A percentile compares a stretch with the other conserved stretches of the same genome.
phyloP scores from a whole-genome alignment of 2,113 vertebrate species.

The Rhinopomastus cyanomelas region DNA sequence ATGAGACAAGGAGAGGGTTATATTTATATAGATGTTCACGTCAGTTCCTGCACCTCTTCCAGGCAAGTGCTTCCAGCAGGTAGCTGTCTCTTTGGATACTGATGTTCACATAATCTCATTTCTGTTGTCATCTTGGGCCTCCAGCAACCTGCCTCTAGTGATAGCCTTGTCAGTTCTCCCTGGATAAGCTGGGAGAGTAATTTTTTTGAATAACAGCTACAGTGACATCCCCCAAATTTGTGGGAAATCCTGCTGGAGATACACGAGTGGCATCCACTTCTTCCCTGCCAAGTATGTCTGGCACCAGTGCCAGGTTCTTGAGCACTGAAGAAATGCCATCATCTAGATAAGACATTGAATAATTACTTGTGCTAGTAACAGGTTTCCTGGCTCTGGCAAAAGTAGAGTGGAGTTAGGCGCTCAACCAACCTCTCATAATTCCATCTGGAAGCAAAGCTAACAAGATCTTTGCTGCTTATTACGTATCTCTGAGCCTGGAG shows the following conservation, averaged over 20 bases:
- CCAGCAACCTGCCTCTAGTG: neutral
- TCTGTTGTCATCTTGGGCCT: neutral
- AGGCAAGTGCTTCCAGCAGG: conserved; percentile 28
- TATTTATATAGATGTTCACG: neutral
- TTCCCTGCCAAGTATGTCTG: neutral
- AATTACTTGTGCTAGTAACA: neutral
- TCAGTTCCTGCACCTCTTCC: neutral
- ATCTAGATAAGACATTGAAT: neutral
- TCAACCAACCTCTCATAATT: neutral
- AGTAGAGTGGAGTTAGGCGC: neutral
- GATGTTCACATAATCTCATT: neutral
- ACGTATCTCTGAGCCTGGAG: neutral
- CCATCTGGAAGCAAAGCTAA: neutral
- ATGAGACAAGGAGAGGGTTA: neutral
- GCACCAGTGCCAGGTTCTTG: rapidly evolving
- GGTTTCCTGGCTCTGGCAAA: neutral
- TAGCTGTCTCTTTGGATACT: conserved; percentile 22
- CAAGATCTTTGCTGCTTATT: neutral
- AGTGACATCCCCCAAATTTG: neutral
- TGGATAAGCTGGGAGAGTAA: neutral
- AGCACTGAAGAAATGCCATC: neutral
- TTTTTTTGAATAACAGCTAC: neutral
- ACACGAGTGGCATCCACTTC: neutral
- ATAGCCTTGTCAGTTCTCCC: neutral
- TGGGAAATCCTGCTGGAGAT: neutral